phyloP scores from a whole-genome alignment of 1,140 invertebrate species.

The Procambarus clarkii region DNA sequence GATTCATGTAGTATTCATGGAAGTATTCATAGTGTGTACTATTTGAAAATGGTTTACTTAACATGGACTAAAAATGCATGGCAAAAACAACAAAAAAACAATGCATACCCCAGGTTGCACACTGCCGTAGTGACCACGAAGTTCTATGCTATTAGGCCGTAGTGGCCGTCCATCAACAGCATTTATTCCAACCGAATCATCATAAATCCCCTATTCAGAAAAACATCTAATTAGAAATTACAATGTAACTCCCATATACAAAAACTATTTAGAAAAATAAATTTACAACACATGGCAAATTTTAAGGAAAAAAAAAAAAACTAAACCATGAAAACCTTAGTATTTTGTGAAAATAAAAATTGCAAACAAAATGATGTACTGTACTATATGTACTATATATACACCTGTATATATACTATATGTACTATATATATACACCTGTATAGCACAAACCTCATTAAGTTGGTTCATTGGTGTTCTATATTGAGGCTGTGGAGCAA shows the following conservation, averaged over 20 bases:
- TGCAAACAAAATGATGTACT: neutral
- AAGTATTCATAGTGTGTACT: too few species aligned
- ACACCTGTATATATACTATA: too few species aligned
- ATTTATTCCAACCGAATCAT: slow-evolving; percentile 75
- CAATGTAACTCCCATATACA: neutral
- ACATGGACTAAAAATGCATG: neutral
- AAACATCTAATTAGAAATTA: slow-evolving; percentile 18
- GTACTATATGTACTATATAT: too few species aligned
- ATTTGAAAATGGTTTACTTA: neutral
- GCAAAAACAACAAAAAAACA: neutral
- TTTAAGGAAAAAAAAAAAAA: neutral
- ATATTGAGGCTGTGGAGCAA: slow-evolving; percentile 82
- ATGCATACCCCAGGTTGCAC: slow-evolving; percentile 39
- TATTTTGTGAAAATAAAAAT: neutral
- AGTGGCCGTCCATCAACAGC: slow-evolving; percentile 79
- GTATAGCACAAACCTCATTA: slow-evolving; percentile 57
- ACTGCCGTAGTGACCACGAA: slow-evolving; percentile 81
- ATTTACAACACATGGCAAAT: slow-evolving; percentile 1
- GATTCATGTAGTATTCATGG: too few species aligned
- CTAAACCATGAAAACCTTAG: neutral
- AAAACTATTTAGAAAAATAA: neutral
- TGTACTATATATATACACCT: neutral
- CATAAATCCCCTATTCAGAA: slow-evolving; percentile 74
- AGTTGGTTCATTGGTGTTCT: slow-evolving; percentile 55
- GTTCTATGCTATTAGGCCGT: slow-evolving; percentile 86